Conservation (phyloP, 2,797 vertebrate species). For the Tragopan temminckii region DNA sequence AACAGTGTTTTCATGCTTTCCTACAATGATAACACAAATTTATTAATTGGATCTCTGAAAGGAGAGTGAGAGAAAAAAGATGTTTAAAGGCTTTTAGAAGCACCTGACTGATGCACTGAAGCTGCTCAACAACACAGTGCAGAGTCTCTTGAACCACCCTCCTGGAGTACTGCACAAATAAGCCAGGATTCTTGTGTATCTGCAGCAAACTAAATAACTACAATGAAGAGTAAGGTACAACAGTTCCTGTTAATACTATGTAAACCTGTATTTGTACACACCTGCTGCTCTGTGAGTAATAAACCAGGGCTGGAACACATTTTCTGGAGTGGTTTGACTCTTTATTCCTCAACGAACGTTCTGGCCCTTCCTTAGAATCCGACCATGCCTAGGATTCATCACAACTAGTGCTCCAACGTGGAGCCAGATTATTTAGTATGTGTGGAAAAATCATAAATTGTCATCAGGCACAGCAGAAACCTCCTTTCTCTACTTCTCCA, state of each 20-base stretch:
- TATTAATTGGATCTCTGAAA: background rate
- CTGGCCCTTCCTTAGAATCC: constrained; percentile 81
- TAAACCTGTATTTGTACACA: constrained; percentile 80
- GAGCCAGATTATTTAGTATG: constrained; percentile 76
- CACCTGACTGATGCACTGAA: background rate
- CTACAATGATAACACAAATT: background rate
- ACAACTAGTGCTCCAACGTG: constrained; percentile 75
- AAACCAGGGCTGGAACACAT: constrained; percentile 75
- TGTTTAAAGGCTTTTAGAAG: background rate
- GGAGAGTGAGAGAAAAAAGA: background rate
- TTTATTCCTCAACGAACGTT: constrained; percentile 80
- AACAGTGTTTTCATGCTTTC: background rate
- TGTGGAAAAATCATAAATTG: constrained; percentile 80
- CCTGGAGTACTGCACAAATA: background rate
- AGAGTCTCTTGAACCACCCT: constrained; percentile 1
- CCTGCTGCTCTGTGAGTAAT: constrained; percentile 80
- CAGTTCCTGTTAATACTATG: constrained; percentile 55
- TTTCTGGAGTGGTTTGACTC: constrained; percentile 79
- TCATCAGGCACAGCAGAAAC: constrained; percentile 82
- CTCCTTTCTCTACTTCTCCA: constrained; percentile 81
- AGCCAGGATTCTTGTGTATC: background rate
- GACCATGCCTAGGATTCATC: constrained; percentile 75
- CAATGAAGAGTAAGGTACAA: constrained; percentile 32
- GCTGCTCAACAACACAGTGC: background rate
- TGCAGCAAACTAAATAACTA: background rate